These are phyloP conservation scores for Rugalucina vietnamica DNA, from an alignment of 2,888 invertebrate genomes.

Conservation along the genomic window DNA sequence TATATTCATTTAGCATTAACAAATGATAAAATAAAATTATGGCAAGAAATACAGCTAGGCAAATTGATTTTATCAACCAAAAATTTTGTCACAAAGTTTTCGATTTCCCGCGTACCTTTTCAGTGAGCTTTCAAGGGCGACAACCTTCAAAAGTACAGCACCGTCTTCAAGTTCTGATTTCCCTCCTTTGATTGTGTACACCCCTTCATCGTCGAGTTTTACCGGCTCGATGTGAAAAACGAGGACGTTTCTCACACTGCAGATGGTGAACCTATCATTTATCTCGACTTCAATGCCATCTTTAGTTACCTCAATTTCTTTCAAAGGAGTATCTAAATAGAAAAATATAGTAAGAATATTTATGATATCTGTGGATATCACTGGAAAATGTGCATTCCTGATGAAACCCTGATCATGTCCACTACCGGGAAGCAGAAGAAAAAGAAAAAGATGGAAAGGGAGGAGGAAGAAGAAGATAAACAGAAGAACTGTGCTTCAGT, in stretches of 20 bases:
- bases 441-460: too few relatives aligned
- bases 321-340: too few relatives aligned
- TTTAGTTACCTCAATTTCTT: slow-evolving; percentile 20
- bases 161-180: slow-evolving; percentile 26
- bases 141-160: neutral
- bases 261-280: slow-evolving; percentile 5
- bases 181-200: slow-evolving; percentile 22
- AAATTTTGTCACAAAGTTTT: neutral
- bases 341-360: too few relatives aligned
- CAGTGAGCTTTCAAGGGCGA: neutral
- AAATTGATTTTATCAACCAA: too few relatives aligned
- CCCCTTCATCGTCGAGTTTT: slow-evolving; percentile 32
- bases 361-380: neutral
- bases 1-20: too few relatives aligned
- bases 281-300: slow-evolving; percentile 25
- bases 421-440: too few relatives aligned
- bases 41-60: too few relatives aligned
- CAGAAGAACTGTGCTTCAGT: too few relatives aligned
- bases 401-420: too few relatives aligned
- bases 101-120: neutral
- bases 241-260: slow-evolving; percentile 11
- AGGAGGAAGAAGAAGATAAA: too few relatives aligned
- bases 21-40: too few relatives aligned
- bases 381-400: too few relatives aligned
- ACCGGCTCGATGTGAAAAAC: slow-evolving; percentile 20